Conservation (phyloP, 2,113 vertebrate genomes). For the Saimiri boliviensis region DNA sequence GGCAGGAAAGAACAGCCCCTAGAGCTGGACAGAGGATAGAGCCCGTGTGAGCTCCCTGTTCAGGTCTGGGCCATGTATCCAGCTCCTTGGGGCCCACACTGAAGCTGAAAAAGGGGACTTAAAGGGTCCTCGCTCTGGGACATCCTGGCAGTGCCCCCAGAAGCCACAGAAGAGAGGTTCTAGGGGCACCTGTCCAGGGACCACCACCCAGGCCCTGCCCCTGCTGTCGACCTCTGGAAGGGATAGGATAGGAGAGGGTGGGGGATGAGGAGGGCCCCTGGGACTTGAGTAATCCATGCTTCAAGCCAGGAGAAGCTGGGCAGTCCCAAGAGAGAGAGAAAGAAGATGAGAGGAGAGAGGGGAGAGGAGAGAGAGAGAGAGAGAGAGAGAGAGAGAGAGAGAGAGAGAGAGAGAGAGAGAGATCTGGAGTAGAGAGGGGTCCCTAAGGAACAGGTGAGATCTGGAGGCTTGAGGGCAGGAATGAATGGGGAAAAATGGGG, state of each 20-base stretch:
- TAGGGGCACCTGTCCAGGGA: background rate
- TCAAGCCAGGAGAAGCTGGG: background rate
- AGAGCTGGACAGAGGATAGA: background rate
- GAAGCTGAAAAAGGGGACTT: background rate
- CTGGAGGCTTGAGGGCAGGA: background rate
- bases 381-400: background rate
- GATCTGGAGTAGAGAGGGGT: background rate
- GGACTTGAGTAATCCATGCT: background rate
- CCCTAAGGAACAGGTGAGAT: background rate
- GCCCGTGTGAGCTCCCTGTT: background rate
- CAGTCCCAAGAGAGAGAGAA: background rate
- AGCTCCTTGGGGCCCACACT: background rate
- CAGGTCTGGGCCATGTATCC: background rate
- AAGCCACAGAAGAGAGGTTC: background rate
- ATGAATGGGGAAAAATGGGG: background rate
- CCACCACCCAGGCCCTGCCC: no score
- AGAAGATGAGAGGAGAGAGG: no score
- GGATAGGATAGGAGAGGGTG: background rate
- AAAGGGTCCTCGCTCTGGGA: background rate
- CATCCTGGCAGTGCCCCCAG: background rate
- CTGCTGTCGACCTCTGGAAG: background rate
- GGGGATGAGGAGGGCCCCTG: no score
- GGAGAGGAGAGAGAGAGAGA: rapidly evolving
- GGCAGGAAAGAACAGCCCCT: background rate
- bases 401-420: background rate